Evolutionary conservation across 2,888 invertebrate genomes (phyloP), one percentile per base, ranked within the genome.

Genomic region (Xylophagus ater): DNA sequence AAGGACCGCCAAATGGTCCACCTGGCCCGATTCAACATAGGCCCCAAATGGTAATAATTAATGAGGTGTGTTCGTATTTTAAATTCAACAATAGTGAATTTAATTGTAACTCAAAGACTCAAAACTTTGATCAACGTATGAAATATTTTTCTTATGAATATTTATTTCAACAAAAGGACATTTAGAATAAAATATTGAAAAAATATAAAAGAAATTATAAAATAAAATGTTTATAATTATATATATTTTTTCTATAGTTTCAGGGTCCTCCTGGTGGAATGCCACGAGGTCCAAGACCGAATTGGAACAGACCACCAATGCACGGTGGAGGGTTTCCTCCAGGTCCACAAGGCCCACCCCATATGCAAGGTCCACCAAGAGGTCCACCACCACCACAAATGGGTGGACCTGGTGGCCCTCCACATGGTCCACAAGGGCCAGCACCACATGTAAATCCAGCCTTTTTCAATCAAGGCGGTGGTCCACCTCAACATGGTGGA

Each of bases 391-490:
- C 69, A 4, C 69, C 66, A 25, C 62, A 62, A 51, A 60, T 64
- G 58, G 61, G 61, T 20, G 56, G 53, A 17, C 68, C 68, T 24
- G 67, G 65, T 24, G 70, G 69, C 1, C 70, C 70, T 3, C 71
- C 70, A n/a, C 67, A 67, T 47, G 64, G 63, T 5, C 68, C 67
- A 7, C 70, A 68, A 51, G 71, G 70, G 28, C 87, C 87, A 5
- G 90, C 92, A 18, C 92, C 93, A 33, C 93, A 94, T 65, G 90
- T 94, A 49, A 94, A 94, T 71, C 93, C 94, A 26, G 93, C 93
- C 43, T 94, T 94, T 77, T 93, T 93, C 67, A 86, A 84, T 55
- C 87, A 86, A 66, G 59, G 55, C 5, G 28, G 61, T 28, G 62
- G 57, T 2, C 63, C 64, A 10, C 59, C 60, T 21, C 64, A 60